Conservation (phyloP, 2,888 invertebrate species). For the Trachelus troglodyta region DNA sequence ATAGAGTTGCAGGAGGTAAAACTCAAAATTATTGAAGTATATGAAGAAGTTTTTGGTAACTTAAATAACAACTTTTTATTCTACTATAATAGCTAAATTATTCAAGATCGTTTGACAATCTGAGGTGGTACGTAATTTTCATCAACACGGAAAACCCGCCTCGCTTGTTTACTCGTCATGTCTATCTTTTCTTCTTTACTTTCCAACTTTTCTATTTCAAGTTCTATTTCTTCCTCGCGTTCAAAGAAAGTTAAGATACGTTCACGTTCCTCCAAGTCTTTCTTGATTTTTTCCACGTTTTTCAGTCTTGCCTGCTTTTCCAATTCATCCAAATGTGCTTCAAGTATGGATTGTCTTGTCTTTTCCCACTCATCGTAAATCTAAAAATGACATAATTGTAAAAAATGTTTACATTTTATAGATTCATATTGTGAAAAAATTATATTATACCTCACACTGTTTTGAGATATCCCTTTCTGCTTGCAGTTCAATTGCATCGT, state of each 20-base stretch:
- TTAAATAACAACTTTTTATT: neutral
- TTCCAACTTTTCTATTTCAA: slow-evolving; percentile 72
- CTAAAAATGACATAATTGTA: slow-evolving; percentile 57
- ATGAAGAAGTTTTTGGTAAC: too few relatives aligned
- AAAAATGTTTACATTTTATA: slow-evolving; percentile 10
- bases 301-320: slow-evolving; percentile 66
- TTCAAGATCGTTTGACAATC: slow-evolving; percentile 60
- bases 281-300: slow-evolving; percentile 72
- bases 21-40: too few relatives aligned
- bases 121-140: slow-evolving; percentile 81
- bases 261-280: slow-evolving; percentile 73
- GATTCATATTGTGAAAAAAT: neutral
- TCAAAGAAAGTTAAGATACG: slow-evolving; percentile 78
- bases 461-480: slow-evolving; percentile 71
- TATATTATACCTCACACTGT: slow-evolving; percentile 68
- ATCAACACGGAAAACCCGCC: slow-evolving; percentile 64
- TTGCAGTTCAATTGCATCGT: slow-evolving; percentile 69
- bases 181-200: slow-evolving; percentile 27
- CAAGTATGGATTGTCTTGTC: slow-evolving; percentile 70
- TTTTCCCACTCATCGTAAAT: slow-evolving; percentile 72
- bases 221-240: slow-evolving; percentile 79
- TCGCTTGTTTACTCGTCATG: slow-evolving; percentile 32
- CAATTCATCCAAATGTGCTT: slow-evolving; percentile 71
- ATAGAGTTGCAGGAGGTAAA: too few relatives aligned
- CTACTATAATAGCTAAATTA: neutral